Evolutionary conservation across 2,888 invertebrate species (phyloP).

Genomic region (Ptychoptera albimana): DNA sequence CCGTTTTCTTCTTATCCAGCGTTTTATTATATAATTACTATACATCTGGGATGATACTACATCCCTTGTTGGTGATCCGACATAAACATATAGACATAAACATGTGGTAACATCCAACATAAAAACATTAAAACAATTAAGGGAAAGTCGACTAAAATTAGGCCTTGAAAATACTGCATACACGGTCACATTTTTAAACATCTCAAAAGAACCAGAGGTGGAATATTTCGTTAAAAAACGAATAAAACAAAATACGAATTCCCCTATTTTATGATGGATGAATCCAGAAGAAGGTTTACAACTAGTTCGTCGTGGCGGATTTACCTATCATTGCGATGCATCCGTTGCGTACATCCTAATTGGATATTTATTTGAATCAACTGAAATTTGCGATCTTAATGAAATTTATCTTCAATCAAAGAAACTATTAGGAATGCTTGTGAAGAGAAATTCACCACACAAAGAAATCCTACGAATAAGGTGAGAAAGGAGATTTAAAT

Average conservation of each 20-base stretch:
- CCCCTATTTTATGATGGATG: no score
- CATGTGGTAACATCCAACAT: constrained; percentile 34
- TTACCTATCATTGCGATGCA: constrained; percentile 22
- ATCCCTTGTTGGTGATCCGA: constrained; percentile 38
- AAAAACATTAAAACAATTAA: constrained; percentile 33
- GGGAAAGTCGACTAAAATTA: constrained; percentile 36
- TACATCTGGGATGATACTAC: constrained; percentile 47
- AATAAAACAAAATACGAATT: constrained; percentile 1
- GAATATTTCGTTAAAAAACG: constrained; percentile 10
- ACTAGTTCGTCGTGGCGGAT: constrained; percentile 19
- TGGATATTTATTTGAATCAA: constrained; percentile 19
- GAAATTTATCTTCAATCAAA: constrained; percentile 21
- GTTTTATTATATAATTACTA: constrained; percentile 43
- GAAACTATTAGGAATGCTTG: constrained; percentile 13
- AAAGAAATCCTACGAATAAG: constrained; percentile 19
- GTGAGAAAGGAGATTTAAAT: no score
- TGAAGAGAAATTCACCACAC: constrained; percentile 21
- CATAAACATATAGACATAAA: no score
- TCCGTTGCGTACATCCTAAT: constrained; percentile 18
- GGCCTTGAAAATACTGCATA: constrained; percentile 34
- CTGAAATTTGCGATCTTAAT: constrained; percentile 27
- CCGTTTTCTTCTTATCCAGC: constrained; percentile 20
- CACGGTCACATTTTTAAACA: constrained; percentile 12
- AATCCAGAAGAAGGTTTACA: constrained; percentile 17
- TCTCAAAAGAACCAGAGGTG: constrained; percentile 16